Evolutionary conservation across 2,797 vertebrate genomes (phyloP), one percentile per base, ranked within the genome.

Genomic region (Pelodytes ibericus): DNA sequence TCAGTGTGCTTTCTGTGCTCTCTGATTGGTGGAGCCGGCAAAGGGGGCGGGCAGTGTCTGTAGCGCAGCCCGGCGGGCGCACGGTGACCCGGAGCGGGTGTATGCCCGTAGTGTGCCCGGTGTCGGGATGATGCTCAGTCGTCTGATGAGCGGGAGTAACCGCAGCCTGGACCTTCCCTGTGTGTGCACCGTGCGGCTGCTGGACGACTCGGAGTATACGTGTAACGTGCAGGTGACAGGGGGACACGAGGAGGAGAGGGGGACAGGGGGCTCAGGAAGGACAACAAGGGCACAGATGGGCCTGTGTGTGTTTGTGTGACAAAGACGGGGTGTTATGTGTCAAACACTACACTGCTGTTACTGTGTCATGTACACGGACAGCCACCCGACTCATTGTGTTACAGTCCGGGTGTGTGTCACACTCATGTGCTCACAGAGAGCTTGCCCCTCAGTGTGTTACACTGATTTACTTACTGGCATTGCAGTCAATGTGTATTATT

Each of bases 171-270:
- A 98, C 81, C 93, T 96, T 85, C 96, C 97, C 89, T 96, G 93
- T 93, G 94, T 90, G 93, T 99, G 96, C 92, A 99, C 96, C 78
- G 96, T 99, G 84, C 90, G 96, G 79, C 94, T 98, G 87, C 94
- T 99, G 94, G 96, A 99, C 85, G 96, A 99, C 87, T 94, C 95
- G 89, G 96, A 99, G 89, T 99, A 98, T 89, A 96, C 95, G 84
- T 99, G 96, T 94, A 98, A 92, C 87, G 94, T 99, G 86, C 96
- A 99, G 96, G 96, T 98, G 83, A 91, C 57, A 56, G 62, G 22
- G 83, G 70, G 59, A 58, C 9, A n/a, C 18, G 62, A 29, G 18
- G 84, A 77, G 79, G 51, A 39, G 39, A 36, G 75, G 71, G 31
- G 72, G 67, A 41, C 49, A 10, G 6, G n/a, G 49, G 53, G 30